Conservation (phyloP, 2,797 vertebrate genomes). For the Vireo griseus region DNA sequence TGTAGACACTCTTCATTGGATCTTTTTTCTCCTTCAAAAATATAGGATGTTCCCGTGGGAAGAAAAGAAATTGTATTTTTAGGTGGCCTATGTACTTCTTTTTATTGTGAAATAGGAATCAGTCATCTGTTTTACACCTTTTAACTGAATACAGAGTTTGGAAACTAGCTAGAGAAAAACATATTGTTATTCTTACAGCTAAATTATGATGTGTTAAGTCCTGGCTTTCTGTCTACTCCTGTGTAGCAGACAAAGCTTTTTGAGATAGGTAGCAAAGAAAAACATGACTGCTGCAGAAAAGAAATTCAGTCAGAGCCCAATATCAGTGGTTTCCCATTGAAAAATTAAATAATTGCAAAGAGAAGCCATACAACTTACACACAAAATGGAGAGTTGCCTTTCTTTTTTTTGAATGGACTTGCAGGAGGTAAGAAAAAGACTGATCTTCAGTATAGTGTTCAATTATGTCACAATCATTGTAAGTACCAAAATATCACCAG, state of each 20-base stretch:
- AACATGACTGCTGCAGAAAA: not conserved
- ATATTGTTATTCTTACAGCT: not conserved
- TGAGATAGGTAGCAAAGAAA: not conserved
- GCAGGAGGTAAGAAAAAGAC: not conserved
- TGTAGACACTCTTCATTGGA: not conserved
- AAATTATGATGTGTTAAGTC: not conserved
- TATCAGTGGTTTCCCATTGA: not conserved
- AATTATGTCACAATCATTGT: not conserved
- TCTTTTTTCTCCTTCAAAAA: not conserved
- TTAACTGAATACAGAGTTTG: not conserved
- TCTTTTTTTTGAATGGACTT: not conserved
- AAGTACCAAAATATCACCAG: not conserved
- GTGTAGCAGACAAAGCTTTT: not conserved
- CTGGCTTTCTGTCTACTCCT: not conserved
- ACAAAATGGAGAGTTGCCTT: not conserved
- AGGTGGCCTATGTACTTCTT: not conserved
- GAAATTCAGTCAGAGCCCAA: not conserved
- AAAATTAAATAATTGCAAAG: not conserved
- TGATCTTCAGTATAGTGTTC: not conserved
- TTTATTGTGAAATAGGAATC: not conserved
- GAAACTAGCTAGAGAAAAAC: not conserved
- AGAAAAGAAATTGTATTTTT: not conserved
- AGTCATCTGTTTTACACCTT: not conserved
- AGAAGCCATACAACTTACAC: not conserved
- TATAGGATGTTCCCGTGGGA: not conserved